These are phyloP conservation scores for Thecophora atra DNA, from an alignment of 2,888 invertebrate genomes.

Conservation along the genomic window DNA sequence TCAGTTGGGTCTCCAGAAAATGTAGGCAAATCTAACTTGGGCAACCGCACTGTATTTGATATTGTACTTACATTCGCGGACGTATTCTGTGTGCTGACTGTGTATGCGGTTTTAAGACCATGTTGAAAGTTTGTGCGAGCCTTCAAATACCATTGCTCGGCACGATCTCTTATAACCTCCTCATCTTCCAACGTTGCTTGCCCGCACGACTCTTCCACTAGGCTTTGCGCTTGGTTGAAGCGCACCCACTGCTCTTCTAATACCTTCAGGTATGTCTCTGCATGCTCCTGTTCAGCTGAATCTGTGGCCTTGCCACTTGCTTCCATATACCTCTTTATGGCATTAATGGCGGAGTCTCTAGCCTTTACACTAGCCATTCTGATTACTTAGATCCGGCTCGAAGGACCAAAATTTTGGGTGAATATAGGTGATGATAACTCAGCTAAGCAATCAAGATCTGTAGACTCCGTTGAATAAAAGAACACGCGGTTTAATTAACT, in stretches of 20 bases:
- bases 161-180: background rate
- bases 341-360: background rate
- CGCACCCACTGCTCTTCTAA: constrained; percentile 9
- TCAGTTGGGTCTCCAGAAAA: background rate
- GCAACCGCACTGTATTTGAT: background rate
- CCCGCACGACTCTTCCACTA: constrained; percentile 5
- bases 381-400: background rate
- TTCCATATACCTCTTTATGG: background rate
- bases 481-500: too few species aligned
- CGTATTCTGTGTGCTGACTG: background rate
- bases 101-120: background rate
- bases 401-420: background rate
- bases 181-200: background rate
- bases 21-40: background rate
- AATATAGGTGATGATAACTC: too few species aligned
- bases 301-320: background rate
- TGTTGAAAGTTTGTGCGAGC: background rate
- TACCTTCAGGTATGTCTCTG: background rate
- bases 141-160: background rate
- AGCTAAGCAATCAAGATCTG: too few species aligned
- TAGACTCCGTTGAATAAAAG: too few species aligned
- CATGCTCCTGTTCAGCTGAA: background rate
- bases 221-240: background rate
- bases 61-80: background rate
- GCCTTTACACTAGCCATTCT: background rate